Evolutionary conservation across 2,888 invertebrate genomes (phyloP).

Genomic region (Agonopterix arenella): DNA sequence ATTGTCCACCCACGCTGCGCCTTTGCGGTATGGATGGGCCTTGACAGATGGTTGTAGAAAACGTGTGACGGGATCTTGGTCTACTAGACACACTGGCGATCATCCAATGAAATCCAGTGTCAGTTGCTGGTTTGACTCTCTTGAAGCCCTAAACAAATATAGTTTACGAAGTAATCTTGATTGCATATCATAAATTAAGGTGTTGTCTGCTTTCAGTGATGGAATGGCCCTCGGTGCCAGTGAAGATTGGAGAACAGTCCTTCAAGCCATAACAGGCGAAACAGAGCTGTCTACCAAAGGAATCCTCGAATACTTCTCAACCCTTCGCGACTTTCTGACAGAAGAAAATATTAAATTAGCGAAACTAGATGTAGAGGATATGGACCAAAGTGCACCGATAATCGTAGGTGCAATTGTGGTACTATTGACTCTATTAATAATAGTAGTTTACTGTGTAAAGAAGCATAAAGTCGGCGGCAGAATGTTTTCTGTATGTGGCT

Average conservation of each 20-base stretch:
- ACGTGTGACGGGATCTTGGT: too few species aligned
- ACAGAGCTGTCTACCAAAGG: slow-evolving; percentile 57
- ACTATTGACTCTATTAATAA: slow-evolving; percentile 46
- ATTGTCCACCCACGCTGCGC: too few species aligned
- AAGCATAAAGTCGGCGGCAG: slow-evolving; percentile 45
- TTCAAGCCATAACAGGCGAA: slow-evolving; percentile 58
- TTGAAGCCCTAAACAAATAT: too few species aligned
- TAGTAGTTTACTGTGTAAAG: slow-evolving; percentile 57
- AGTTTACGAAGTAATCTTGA: too few species aligned
- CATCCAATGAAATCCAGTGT: too few species aligned
- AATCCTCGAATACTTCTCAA: slow-evolving; percentile 54
- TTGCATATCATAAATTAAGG: too few species aligned
- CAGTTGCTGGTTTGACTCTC: too few species aligned
- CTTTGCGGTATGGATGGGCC: too few species aligned
- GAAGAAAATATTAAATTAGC: slow-evolving; percentile 43
- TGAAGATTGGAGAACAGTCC: slow-evolving; percentile 60
- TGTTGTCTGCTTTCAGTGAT: slow-evolving; percentile 35
- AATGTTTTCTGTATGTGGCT: slow-evolving; percentile 50
- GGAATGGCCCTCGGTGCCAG: slow-evolving; percentile 68
- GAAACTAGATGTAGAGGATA: slow-evolving; percentile 32
- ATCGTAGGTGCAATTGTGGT: slow-evolving; percentile 55
- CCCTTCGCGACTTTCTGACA: slow-evolving; percentile 41
- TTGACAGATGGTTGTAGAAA: too few species aligned
- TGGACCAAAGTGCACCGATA: slow-evolving; percentile 58
- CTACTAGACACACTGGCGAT: too few species aligned